A percentile compares a stretch with the other conserved stretches of the same genome.
phyloP scores from a whole-genome alignment of 2,888 invertebrate species.

The Fragum whitleyi region DNA sequence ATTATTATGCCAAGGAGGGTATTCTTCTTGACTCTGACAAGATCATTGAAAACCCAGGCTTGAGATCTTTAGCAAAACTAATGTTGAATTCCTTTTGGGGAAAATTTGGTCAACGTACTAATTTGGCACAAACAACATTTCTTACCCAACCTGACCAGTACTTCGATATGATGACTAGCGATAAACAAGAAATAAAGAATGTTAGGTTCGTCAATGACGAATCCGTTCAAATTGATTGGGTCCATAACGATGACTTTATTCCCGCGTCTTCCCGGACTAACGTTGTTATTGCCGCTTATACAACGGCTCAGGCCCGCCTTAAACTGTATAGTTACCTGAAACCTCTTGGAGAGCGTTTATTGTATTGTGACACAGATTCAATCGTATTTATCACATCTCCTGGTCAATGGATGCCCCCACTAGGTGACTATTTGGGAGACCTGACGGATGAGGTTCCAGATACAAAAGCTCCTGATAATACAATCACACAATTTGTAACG shows the following conservation, averaged over 20 bases:
- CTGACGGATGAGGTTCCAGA: conserved; percentile 81
- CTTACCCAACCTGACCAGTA: too few relatives aligned
- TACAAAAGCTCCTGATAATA: conserved; percentile 13
- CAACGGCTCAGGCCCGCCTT: conserved; percentile 58
- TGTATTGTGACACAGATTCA: conserved; percentile 63
- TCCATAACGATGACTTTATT: conserved; percentile 42
- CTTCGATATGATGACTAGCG: conserved; percentile 49
- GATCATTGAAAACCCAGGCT: too few relatives aligned
- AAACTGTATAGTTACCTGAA: conserved; percentile 56
- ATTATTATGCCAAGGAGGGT: too few relatives aligned
- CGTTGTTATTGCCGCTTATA: conserved; percentile 56
- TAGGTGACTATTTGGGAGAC: conserved; percentile 80
- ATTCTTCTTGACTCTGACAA: too few relatives aligned
- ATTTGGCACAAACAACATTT: too few relatives aligned
- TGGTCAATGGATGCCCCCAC: conserved; percentile 61
- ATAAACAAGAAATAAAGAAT: conserved; percentile 48
- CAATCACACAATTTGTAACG: conserved; percentile 43
- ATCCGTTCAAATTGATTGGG: conserved; percentile 43
- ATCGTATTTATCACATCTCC: conserved; percentile 47
- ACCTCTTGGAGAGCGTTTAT: conserved; percentile 36
- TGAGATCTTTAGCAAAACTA: too few relatives aligned
- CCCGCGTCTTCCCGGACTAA: conserved; percentile 48
- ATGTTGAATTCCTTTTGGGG: too few relatives aligned
- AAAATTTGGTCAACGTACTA: too few relatives aligned
- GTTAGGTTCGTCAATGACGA: conserved; percentile 53